These are phyloP conservation scores for human (Homo sapiens) DNA, from an alignment of 2,113 vertebrate species.

Conservation along the genomic window GRCh38 chr1:168708001-168708500, in stretches of 20 bases:
- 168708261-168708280: not conserved
- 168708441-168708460: not conserved
- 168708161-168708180: not conserved
- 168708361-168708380: not conserved
- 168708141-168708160: not conserved
- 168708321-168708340: not conserved
- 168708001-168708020: not conserved
- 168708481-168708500: not conserved
- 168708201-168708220: not conserved
- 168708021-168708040: not conserved
- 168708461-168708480: not conserved
- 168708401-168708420: rapidly evolving
- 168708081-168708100: not conserved
- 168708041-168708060: not conserved
- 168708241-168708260: not conserved
- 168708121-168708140: not conserved
- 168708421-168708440: not conserved
- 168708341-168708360: not conserved
- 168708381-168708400: not conserved
- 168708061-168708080: not conserved
- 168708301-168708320: not conserved
- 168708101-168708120: not conserved
- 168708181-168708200: not conserved
- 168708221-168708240: not conserved
- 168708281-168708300: not conserved